These are phyloP conservation scores for Oenanthe oenanthe DNA, from an alignment of 2,113 vertebrate species.

Conservation along the genomic window DNA sequence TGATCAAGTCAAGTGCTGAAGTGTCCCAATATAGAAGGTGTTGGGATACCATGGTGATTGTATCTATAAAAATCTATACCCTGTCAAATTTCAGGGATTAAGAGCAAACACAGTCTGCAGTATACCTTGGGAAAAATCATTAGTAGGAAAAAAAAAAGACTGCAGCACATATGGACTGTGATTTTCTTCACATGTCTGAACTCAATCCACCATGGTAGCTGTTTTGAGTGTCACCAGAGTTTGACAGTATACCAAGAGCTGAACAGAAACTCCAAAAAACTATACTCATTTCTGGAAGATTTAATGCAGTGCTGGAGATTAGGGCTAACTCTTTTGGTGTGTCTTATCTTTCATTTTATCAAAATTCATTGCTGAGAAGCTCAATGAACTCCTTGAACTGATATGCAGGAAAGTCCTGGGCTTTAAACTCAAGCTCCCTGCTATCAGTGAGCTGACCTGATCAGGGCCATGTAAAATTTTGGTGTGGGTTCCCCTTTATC, in stretches of 20 bases:
- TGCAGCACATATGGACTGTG: neutral
- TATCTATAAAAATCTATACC: constrained; percentile 37
- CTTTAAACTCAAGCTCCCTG: neutral
- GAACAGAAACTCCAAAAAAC: neutral
- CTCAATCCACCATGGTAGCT: neutral
- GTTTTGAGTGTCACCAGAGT: neutral
- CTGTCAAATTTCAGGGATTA: constrained; percentile 22
- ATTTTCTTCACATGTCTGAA: neutral
- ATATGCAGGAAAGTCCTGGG: neutral
- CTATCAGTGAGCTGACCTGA: neutral
- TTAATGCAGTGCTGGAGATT: neutral
- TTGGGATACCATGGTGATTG: constrained; percentile 33
- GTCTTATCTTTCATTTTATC: neutral
- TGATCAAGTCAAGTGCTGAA: constrained; percentile 22
- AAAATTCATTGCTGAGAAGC: neutral
- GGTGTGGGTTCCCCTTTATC: neutral
- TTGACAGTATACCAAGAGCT: neutral
- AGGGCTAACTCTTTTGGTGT: neutral
- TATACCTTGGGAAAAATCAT: neutral
- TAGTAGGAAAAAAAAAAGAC: neutral
- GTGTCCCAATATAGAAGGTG: constrained; percentile 11
- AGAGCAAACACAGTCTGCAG: neutral
- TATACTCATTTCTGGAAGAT: neutral
- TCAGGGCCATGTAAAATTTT: neutral
- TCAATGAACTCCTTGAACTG: neutral